Conservation (phyloP, 2,888 invertebrate genomes). For the Trissonchulus sp. region DNA sequence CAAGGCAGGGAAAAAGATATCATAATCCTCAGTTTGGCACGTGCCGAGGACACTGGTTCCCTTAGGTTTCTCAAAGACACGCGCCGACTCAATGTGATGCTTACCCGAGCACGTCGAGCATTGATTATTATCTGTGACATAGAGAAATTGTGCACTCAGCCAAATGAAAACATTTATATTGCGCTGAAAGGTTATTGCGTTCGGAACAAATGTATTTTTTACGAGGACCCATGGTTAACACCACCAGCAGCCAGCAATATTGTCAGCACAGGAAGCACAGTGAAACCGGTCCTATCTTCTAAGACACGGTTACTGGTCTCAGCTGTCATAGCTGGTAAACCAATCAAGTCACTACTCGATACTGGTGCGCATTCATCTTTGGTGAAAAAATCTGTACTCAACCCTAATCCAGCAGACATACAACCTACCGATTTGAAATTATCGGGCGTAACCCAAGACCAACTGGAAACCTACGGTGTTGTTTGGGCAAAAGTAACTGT, state of each 20-base stretch:
- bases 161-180: not conserved
- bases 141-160: not conserved
- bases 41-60: not conserved
- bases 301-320: not conserved
- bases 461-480: not conserved
- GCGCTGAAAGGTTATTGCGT: not conserved
- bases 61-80: not conserved
- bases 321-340: not conserved
- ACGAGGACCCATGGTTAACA: not conserved
- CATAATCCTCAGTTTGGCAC: constrained; percentile 5
- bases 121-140: constrained; percentile 1
- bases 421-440: not conserved
- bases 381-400: not conserved
- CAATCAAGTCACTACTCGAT: not conserved
- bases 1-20: constrained; percentile 3
- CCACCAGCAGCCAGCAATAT: not conserved
- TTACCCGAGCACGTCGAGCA: not conserved
- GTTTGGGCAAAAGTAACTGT: not conserved
- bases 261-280: no score
- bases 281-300: not conserved
- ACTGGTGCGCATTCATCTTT: no score
- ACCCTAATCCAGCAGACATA: not conserved
- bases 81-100: not conserved
- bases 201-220: not conserved
- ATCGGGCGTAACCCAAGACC: not conserved